Conservation (phyloP, 2,888 invertebrate genomes). For the Cantharis rufa region DNA sequence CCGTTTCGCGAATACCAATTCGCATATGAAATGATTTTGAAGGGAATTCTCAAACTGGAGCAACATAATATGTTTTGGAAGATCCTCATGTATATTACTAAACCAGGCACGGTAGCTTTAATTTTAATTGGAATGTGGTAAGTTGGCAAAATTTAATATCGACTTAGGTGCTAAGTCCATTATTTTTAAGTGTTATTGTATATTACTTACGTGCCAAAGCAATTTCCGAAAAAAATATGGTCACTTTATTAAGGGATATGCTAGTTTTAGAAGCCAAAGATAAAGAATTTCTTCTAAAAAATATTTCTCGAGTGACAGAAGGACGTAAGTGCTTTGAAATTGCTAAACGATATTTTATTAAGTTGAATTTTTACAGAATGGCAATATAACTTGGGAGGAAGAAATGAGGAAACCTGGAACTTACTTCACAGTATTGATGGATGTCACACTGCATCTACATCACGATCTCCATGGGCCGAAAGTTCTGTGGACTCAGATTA, state of each 20-base stretch:
- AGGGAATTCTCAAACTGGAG: constrained; percentile 60
- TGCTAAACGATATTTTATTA: not conserved
- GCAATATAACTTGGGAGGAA: constrained; percentile 20
- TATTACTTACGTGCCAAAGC: constrained; percentile 69
- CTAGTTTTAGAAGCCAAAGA: constrained; percentile 69
- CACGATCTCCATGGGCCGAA: not conserved
- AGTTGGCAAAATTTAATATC: constrained; percentile 28
- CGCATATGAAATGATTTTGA: constrained; percentile 64
- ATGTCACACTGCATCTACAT: not conserved
- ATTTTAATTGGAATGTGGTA: constrained; percentile 66
- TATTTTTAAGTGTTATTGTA: constrained; percentile 60
- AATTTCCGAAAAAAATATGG: constrained; percentile 64
- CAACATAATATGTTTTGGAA: constrained; percentile 55
- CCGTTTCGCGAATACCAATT: constrained; percentile 63
- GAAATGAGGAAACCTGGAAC: not conserved
- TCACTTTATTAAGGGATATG: constrained; percentile 66
- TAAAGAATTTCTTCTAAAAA: constrained; percentile 69
- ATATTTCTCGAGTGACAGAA: constrained; percentile 64
- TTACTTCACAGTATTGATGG: not conserved
- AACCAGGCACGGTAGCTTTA: constrained; percentile 66
- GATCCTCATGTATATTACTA: constrained; percentile 58
- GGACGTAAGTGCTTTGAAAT: constrained; percentile 58
- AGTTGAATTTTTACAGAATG: constrained; percentile 10
- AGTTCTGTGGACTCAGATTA: not conserved
- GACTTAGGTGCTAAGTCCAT: not conserved